Conservation (phyloP, 1,140 invertebrate genomes). For the Drosophila melanogaster region DNA sequence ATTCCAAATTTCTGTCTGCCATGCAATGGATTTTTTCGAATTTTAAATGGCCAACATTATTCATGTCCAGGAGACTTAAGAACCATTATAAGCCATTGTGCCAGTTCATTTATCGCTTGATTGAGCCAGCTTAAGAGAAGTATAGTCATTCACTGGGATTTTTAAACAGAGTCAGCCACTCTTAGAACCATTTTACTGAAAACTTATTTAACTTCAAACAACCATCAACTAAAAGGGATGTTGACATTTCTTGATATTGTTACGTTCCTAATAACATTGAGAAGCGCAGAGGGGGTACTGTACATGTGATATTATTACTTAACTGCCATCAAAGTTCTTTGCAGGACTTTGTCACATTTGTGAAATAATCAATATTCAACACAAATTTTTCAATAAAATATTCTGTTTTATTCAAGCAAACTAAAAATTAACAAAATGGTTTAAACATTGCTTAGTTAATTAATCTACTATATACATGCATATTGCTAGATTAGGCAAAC, state of each 20-base stretch:
- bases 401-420: conserved; percentile 72
- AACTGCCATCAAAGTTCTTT: background rate
- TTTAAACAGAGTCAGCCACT: too few species aligned
- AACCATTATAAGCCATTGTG: background rate
- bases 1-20: conserved; percentile 11
- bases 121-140: conserved; percentile 3
- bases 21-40: background rate
- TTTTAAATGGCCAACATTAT: conserved; percentile 15
- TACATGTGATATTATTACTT: background rate
- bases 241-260: too few species aligned
- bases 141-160: background rate
- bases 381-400: conserved; percentile 26
- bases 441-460: conserved; percentile 61
- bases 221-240: too few species aligned
- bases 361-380: background rate
- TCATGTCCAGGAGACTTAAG: background rate
- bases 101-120: background rate
- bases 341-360: background rate
- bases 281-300: background rate
- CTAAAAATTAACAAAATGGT: conserved; percentile 75
- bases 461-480: conserved; percentile 49
- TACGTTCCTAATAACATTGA: background rate
- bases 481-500: conserved; percentile 34
- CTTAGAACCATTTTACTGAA: too few species aligned
- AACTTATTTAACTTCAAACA: too few species aligned